phyloP scores from a whole-genome alignment of 2,113 vertebrate species.

The Cyanocitta stelleri region DNA sequence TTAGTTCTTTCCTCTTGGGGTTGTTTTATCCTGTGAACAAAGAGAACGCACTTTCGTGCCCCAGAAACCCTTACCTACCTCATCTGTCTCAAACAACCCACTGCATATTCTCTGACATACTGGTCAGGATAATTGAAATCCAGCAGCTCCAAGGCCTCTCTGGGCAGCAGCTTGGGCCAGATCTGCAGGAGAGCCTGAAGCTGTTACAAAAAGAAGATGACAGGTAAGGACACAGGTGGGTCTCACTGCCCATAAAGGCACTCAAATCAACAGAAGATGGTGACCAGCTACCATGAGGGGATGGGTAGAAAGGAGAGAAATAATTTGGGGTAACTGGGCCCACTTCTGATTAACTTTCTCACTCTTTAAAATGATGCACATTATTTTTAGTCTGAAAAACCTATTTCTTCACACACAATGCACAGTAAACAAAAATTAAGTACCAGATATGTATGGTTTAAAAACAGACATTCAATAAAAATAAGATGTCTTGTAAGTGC shows the following conservation, averaged over 20 bases:
- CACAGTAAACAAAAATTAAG: neutral
- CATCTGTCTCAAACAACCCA: constrained; percentile 88
- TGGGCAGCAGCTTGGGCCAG: constrained; percentile 91
- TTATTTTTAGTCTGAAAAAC: neutral
- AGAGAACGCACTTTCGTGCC: neutral
- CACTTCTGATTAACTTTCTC: neutral
- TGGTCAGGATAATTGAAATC: constrained; percentile 99
- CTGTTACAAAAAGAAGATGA: constrained; percentile 62
- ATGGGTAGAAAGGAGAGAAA: neutral
- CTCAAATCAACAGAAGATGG: neutral
- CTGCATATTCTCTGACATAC: constrained; percentile 93
- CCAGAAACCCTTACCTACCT: constrained; percentile 70
- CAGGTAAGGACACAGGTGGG: neutral
- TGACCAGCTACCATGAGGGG: neutral
- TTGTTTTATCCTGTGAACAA: neutral
- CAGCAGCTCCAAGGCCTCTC: constrained; percentile 92
- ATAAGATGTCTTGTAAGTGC: neutral
- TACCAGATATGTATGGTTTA: neutral
- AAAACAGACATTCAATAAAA: neutral
- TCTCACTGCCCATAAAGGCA: neutral
- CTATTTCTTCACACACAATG: neutral
- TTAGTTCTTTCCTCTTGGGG: neutral
- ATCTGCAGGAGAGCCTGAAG: constrained; percentile 96
- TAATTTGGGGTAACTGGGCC: neutral
- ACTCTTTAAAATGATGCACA: neutral